Evolutionary conservation across 2,888 invertebrate genomes (phyloP), one percentile per base, ranked within the genome.

Genomic region (Amphipyra tragopoginis): DNA sequence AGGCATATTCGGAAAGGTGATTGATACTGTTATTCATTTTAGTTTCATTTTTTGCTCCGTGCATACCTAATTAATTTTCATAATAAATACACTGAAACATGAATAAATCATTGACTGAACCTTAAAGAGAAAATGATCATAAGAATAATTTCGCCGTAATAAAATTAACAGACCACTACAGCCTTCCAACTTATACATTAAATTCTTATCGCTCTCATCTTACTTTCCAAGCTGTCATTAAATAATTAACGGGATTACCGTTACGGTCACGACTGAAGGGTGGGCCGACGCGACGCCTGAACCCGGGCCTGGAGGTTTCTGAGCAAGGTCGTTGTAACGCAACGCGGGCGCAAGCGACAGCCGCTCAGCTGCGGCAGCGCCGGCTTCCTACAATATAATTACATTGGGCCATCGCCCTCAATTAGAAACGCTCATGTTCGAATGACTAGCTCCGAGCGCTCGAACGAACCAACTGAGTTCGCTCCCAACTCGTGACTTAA

Each of bases 331-430:
- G 57, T 58, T 70, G 69, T 51, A 72, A 63, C 69, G 57, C 62
- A 38, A 48, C 51, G 49, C 67, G 34, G 39, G 75, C 65, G 66
- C 77, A 80, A 81, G 76, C 61, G 70, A 74, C 67, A 58, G 59
- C 65, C 80, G 72, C 44, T 63, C 70, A 65, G 68, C 70, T 68
- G 65, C 42, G 34, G 43, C 59, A 52, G 52, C 38, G 40, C 36
- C 59, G 15, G 45, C 55, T 63, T 62, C 68, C 63, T 55, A 65
- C 70, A 64, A 54, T 73, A 81, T 73, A 81, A 81, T 82, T 79
- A 78, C 81, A 65, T 71, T 81, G 67, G 80, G 79, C 77, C 84
- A 83, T 82, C 77, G 82, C 70, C 83, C 83, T 78, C 80, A 79
- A 83, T 86, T 82, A 81, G 80, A 68, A 63, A 65, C 82, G 79